These are phyloP conservation scores for Drosophila vallismaia DNA, from an alignment of 2,888 invertebrate genomes.

Conservation along the genomic window DNA sequence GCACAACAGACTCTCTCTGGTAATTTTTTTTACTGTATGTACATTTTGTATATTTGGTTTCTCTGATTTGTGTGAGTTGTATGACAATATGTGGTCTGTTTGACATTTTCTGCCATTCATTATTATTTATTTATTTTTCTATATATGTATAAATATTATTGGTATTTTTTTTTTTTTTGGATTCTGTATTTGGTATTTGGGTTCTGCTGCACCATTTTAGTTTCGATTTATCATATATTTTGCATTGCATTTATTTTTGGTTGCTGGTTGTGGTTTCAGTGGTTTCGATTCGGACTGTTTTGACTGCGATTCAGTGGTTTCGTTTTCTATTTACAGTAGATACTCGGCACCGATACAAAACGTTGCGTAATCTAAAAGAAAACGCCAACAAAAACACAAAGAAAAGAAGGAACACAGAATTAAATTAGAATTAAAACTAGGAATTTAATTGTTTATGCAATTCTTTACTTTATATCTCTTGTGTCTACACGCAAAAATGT, in stretches of 20 bases:
- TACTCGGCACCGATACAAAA: conserved; percentile 85
- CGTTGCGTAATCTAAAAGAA: conserved; percentile 84
- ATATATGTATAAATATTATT: conserved; percentile 31
- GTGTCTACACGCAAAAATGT: conserved; percentile 18
- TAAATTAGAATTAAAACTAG: conserved; percentile 74
- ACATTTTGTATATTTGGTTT: conserved; percentile 42
- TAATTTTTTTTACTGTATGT: conserved; percentile 50
- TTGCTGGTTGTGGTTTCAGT: conserved; percentile 53
- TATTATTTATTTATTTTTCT: conserved; percentile 23
- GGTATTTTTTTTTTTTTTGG: conserved; percentile 38
- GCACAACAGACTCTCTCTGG: conserved; percentile 52
- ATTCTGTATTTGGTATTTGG: conserved; percentile 30
- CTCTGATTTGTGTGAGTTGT: conserved; percentile 61
- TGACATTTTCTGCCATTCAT: conserved; percentile 39
- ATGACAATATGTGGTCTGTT: conserved; percentile 53
- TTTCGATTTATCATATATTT: conserved; percentile 22
- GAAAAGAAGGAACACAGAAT: conserved; percentile 78
- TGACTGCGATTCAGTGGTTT: conserved; percentile 54
- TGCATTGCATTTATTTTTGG: conserved; percentile 44
- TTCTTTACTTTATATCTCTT: conserved; percentile 38
- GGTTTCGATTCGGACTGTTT: conserved; percentile 44
- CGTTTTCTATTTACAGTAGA: conserved; percentile 83
- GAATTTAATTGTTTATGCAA: conserved; percentile 30
- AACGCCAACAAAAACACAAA: conserved; percentile 78
- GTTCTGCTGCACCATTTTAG: conserved; percentile 14